These are phyloP conservation scores for Ophion ellenae DNA, from an alignment of 2,888 invertebrate genomes.

Conservation along the genomic window DNA sequence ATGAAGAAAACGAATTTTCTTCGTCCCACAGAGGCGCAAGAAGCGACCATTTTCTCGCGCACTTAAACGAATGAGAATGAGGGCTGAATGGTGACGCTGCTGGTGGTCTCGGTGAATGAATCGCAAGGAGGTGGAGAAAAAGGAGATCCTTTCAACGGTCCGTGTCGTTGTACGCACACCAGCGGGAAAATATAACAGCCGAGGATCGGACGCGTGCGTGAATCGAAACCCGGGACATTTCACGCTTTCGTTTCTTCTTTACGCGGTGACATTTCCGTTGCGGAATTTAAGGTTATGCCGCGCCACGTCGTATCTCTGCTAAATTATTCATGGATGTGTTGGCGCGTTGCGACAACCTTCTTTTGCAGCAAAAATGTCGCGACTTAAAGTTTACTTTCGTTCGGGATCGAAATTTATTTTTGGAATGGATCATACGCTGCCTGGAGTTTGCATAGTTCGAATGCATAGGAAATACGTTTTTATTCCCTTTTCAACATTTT, in stretches of 20 bases:
- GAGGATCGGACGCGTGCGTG: background rate
- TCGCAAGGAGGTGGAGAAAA: background rate
- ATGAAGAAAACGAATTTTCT: constrained; percentile 33
- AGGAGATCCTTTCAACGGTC: background rate
- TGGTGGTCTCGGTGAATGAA: background rate
- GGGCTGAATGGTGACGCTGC: background rate
- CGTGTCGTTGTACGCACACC: background rate
- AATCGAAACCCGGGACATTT: constrained; percentile 8
- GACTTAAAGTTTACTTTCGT: background rate
- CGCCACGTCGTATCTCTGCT: background rate
- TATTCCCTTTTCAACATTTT: background rate
- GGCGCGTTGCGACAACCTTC: background rate
- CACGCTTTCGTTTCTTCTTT: constrained; percentile 9
- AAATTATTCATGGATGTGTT: background rate
- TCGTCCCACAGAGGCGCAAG: background rate
- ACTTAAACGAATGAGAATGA: constrained; percentile 1
- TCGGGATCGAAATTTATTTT: background rate
- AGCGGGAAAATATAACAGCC: background rate
- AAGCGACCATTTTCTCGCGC: constrained; percentile 8
- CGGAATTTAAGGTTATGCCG: background rate
- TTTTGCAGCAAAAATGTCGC: background rate
- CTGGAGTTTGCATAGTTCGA: background rate
- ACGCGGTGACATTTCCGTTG: background rate
- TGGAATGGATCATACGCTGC: background rate
- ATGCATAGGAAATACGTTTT: background rate